Percentiles rank a stretch among this genome's conserved stretches.
Evolutionary conservation across 2,888 invertebrate genomes (phyloP).

Genomic region (Drosophila nigricruria): DNA sequence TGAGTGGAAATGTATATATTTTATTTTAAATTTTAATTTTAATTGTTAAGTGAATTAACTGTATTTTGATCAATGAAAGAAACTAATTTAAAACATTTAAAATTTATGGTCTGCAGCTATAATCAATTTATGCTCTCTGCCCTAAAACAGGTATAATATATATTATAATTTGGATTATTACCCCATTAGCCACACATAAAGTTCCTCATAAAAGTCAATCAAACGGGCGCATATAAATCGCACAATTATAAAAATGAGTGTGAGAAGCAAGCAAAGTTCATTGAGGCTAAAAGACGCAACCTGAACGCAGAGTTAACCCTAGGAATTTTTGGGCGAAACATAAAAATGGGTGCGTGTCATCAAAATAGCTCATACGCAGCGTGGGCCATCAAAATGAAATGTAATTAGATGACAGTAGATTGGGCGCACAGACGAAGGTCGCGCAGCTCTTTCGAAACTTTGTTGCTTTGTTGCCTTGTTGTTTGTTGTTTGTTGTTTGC

Average conservation of each 20-base stretch:
- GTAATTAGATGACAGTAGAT: constrained; percentile 48
- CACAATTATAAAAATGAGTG: constrained; percentile 48
- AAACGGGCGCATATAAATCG: constrained; percentile 37
- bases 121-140: constrained; percentile 16
- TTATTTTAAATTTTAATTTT: not conserved
- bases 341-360: constrained; percentile 40
- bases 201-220: constrained; percentile 15
- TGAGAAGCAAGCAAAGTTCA: not conserved
- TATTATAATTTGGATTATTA: constrained; percentile 42
- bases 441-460: constrained; percentile 25
- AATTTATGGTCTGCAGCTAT: constrained; percentile 3
- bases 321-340: constrained; percentile 15
- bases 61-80: not conserved
- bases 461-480: constrained; percentile 20
- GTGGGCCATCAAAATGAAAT: constrained; percentile 41
- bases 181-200: constrained; percentile 22
- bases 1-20: not conserved
- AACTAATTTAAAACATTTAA: too few species aligned
- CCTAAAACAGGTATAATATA: not conserved
- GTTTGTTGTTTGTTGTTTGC: constrained; percentile 34
- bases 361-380: constrained; percentile 60
- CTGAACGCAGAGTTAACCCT: constrained; percentile 12
- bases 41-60: not conserved
- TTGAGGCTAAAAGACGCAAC: constrained; percentile 7
- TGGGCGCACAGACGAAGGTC: not conserved